Conservation (phyloP, 2,888 invertebrate species). For the Magallana nippona region DNA sequence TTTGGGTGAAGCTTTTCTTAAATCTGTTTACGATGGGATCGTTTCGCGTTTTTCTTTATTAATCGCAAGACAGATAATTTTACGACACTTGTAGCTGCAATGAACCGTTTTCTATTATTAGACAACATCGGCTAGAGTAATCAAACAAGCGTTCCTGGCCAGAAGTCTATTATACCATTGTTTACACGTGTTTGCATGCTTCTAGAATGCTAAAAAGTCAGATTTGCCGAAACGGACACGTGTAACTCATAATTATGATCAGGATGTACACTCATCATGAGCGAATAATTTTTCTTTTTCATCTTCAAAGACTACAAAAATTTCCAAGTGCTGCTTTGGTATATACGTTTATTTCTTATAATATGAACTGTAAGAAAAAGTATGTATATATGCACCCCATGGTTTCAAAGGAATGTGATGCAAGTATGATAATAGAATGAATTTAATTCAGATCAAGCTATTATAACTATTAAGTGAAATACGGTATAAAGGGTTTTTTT, state of each 20-base stretch:
- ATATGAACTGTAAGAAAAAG: no score
- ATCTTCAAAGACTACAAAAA: not conserved
- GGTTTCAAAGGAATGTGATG: no score
- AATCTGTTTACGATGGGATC: no score
- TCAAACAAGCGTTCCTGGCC: not conserved
- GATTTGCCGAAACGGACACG: conserved; percentile 3
- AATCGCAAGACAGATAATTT: no score
- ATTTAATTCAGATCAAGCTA: no score
- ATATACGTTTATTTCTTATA: no score
- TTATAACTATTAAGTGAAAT: no score
- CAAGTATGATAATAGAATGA: no score
- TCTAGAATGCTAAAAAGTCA: conserved; percentile 33
- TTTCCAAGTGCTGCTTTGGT: not conserved
- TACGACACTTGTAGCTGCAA: not conserved
- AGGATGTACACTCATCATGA: not conserved
- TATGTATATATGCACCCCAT: no score
- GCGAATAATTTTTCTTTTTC: not conserved
- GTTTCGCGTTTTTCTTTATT: no score
- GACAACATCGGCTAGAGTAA: conserved; percentile 10
- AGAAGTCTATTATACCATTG: conserved; percentile 21
- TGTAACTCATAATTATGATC: conserved; percentile 2
- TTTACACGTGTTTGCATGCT: conserved; percentile 33
- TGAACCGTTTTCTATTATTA: not conserved
- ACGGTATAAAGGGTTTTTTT: no score
- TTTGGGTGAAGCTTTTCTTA: no score